phyloP scores from a whole-genome alignment of 1,140 invertebrate species.

The Hestina assimilis region DNA sequence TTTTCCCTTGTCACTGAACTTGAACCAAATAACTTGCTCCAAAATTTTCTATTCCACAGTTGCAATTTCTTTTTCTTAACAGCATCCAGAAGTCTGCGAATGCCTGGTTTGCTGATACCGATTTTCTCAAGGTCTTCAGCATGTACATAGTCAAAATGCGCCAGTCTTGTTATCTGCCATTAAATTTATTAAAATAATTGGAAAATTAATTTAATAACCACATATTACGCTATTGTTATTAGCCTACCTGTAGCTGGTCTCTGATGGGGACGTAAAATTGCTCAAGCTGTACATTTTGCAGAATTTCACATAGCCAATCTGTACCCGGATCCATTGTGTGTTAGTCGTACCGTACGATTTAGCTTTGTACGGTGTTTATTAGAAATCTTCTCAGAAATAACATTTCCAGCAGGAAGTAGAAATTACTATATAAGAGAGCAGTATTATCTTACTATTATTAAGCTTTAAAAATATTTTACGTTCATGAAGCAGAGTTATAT shows the following conservation, averaged over 20 bases:
- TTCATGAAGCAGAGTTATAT: background rate
- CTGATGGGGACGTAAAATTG: constrained; percentile 94
- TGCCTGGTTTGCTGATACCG: constrained; percentile 95
- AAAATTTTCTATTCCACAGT: constrained; percentile 89
- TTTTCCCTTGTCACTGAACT: constrained; percentile 56
- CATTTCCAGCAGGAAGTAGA: constrained; percentile 64
- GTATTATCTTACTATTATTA: background rate
- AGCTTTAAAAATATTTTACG: background rate
- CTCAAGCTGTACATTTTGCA: constrained; percentile 94
- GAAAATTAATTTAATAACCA: background rate
- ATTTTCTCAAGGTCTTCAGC: constrained; percentile 96
- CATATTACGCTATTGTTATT: too few species aligned
- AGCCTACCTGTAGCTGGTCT: constrained; percentile 93
- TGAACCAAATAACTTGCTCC: constrained; percentile 90
- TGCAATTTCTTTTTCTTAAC: constrained; percentile 92
- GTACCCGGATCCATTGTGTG: constrained; percentile 80
- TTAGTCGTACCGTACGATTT: constrained; percentile 13
- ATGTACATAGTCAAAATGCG: constrained; percentile 98
- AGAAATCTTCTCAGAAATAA: constrained; percentile 39
- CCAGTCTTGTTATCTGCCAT: constrained; percentile 87
- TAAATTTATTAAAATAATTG: background rate
- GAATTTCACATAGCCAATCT: constrained; percentile 90
- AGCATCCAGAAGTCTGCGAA: constrained; percentile 92
- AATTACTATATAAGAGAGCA: constrained; percentile 18
- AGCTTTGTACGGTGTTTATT: constrained; percentile 28